Conservation (phyloP, 2,797 vertebrate genomes). For the Masticophis lateralis region DNA sequence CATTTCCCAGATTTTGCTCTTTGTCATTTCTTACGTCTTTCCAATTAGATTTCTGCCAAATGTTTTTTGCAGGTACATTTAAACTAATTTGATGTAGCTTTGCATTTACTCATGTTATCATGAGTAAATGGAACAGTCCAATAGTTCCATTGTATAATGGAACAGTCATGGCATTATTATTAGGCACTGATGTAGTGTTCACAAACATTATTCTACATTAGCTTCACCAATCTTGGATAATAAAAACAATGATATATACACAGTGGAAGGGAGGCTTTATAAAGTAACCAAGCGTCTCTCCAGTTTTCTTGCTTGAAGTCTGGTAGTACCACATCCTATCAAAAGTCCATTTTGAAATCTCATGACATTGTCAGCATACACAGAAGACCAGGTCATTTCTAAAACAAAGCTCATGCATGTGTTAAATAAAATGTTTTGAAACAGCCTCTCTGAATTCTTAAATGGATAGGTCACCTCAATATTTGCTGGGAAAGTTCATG, state of each 20-base stretch:
- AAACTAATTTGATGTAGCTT: background rate
- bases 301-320: background rate
- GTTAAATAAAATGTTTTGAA: background rate
- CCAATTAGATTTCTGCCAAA: background rate
- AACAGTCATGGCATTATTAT: background rate
- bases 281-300: background rate
- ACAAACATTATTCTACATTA: background rate
- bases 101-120: background rate
- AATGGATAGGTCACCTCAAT: background rate
- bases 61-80: background rate
- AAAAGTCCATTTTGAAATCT: background rate
- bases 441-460: background rate
- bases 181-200: background rate
- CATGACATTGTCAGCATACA: background rate
- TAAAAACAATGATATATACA: background rate
- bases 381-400: background rate
- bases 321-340: background rate
- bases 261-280: background rate
- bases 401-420: background rate
- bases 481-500: background rate
- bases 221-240: background rate
- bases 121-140: no score
- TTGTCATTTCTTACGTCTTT: background rate
- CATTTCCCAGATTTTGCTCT: background rate
- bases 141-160: background rate